Percentiles rank a stretch among this genome's conserved stretches.
These are phyloP conservation scores for Platycheirus albimanus DNA, from an alignment of 2,888 invertebrate species.

Conservation along the genomic window DNA sequence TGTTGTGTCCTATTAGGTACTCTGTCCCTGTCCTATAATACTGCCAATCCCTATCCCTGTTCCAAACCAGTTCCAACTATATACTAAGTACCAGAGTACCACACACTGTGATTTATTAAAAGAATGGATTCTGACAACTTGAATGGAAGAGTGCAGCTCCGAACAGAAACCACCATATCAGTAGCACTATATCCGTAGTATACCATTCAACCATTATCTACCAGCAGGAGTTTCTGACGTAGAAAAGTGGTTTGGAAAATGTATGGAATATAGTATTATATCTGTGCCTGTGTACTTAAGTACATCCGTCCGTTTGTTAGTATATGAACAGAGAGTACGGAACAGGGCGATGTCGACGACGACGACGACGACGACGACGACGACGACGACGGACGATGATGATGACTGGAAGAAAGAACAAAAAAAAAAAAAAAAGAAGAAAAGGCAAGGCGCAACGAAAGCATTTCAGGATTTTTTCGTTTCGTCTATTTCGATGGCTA, in stretches of 20 bases:
- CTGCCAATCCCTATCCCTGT: too few relatives aligned
- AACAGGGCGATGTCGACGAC: too few relatives aligned
- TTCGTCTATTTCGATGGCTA: slow-evolving; percentile 83
- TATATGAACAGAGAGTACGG: slow-evolving; percentile 12
- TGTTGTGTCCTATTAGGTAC: slow-evolving; percentile 4
- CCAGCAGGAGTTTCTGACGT: slow-evolving; percentile 68
- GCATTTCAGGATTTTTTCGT: slow-evolving; percentile 71
- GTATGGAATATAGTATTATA: slow-evolving; percentile 8
- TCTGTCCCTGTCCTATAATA: too few relatives aligned
- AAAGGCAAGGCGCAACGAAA: slow-evolving; percentile 54
- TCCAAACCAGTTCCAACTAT: slow-evolving; percentile 22
- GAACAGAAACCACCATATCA: slow-evolving; percentile 16
- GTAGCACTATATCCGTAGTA: slow-evolving; percentile 6
- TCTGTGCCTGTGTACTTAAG: slow-evolving; percentile 56
- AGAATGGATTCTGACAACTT: slow-evolving; percentile 73
- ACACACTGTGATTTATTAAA: slow-evolving; percentile 74
- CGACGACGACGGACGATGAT: slow-evolving; percentile 24
- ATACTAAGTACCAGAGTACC: slow-evolving; percentile 47
- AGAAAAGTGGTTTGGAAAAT: slow-evolving; percentile 50
- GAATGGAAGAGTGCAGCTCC: slow-evolving; percentile 59
- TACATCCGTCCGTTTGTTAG: slow-evolving; percentile 38
- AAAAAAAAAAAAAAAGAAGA: slow-evolving; percentile 14
- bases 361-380: neutral
- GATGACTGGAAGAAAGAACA: slow-evolving; percentile 1
- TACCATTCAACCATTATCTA: slow-evolving; percentile 1